phyloP scores from a whole-genome alignment of 2,113 vertebrate species.

The Axis porcinus region DNA sequence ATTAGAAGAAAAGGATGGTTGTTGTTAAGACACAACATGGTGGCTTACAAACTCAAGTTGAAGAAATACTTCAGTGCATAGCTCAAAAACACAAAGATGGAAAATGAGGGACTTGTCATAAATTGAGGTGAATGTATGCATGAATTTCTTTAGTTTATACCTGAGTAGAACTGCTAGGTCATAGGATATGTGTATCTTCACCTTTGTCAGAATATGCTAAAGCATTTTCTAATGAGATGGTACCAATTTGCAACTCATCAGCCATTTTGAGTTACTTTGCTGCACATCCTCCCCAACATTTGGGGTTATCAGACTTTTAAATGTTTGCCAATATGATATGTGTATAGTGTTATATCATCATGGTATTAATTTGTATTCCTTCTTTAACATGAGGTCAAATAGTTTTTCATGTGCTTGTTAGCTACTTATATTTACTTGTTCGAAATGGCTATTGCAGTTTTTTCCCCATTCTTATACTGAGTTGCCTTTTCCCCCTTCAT shows the following conservation, averaged over 20 bases:
- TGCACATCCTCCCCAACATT: not conserved
- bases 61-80: not conserved
- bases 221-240: not conserved
- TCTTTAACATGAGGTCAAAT: not conserved
- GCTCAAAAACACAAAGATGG: not conserved
- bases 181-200: not conserved
- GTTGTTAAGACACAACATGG: not conserved
- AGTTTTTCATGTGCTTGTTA: not conserved
- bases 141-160: not conserved
- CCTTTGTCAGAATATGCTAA: not conserved
- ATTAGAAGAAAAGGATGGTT: not conserved
- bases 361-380: not conserved
- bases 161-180: not conserved
- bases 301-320: constrained; percentile 9
- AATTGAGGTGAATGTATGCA: not conserved
- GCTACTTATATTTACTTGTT: not conserved
- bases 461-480: not conserved
- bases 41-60: not conserved
- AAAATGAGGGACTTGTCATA: not conserved
- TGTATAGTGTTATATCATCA: not conserved
- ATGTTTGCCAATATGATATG: not conserved
- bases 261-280: not conserved
- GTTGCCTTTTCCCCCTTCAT: not conserved
- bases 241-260: not conserved
- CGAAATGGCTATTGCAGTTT: not conserved